Evolutionary conservation across 2,888 invertebrate species (phyloP).

Genomic region (Beris morrisii): DNA sequence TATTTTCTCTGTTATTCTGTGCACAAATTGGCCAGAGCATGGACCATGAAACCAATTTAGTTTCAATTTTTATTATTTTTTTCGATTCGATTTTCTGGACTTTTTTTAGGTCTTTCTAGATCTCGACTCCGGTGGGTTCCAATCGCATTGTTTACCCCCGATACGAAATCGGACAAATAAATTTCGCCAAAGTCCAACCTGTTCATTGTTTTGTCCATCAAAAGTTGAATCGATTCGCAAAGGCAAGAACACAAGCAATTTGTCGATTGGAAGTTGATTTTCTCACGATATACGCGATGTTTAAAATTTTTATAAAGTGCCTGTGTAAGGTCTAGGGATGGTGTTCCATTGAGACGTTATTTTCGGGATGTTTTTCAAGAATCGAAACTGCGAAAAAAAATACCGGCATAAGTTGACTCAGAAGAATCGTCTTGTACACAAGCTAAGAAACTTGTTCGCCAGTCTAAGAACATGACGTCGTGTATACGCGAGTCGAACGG

Average conservation of each 20-base stretch:
- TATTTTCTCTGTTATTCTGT: too few relatives aligned
- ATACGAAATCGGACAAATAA: conserved; percentile 18
- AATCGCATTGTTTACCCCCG: conserved; percentile 13
- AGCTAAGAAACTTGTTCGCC: conserved; percentile 22
- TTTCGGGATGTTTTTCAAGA: too few relatives aligned
- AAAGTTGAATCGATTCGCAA: conserved; percentile 2
- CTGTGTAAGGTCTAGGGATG: too few relatives aligned
- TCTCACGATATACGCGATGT: conserved; percentile 26
- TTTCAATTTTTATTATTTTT: neutral
- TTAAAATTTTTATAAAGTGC: neutral
- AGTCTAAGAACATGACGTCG: conserved; percentile 19
- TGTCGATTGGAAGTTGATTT: conserved; percentile 32
- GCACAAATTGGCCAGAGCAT: too few relatives aligned
- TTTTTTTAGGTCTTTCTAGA: neutral
- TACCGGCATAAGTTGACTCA: too few relatives aligned
- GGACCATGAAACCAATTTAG: too few relatives aligned
- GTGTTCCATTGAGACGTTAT: too few relatives aligned
- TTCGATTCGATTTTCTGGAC: neutral
- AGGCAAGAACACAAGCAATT: conserved; percentile 8
- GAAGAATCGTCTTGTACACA: too few relatives aligned
- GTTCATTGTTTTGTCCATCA: conserved; percentile 25
- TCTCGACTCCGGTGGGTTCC: neutral
- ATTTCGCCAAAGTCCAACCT: conserved; percentile 20
- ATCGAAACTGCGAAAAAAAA: too few relatives aligned
- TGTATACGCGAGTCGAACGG: conserved; percentile 26